Base-by-base conservation (phyloP, 2,113 vertebrate genomes). In the Gadus chalcogrammus region DNA sequence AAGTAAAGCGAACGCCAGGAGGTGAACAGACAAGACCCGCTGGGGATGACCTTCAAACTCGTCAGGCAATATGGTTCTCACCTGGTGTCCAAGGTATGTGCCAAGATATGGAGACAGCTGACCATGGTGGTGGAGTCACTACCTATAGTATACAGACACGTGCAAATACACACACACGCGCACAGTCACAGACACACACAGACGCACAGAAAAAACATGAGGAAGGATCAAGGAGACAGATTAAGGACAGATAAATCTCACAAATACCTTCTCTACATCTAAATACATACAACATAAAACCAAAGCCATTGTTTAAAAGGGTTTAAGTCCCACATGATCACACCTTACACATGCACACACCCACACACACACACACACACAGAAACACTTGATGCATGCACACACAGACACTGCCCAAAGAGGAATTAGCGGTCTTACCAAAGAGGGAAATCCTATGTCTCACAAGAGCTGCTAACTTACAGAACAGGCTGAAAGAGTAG, bases 391-490 rank as follows among this genome's bases (percentile, higher is more conserved):
- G 22, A 38, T 17, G 64, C 64, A 58, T 4, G 67, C 2, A 69
- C 13, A 56, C 22, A 76, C 31, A 71, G 31, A 24, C 4, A 72
- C 64, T 15, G 18, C 61, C 42, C 64, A 61, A 15, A 73, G 24
- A 74, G 17, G 20, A 64, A 20, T 22, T 61, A 28, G 65, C 70
- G 52, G 62, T 71, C 91, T 99, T 95, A 99, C 97, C 97, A 88
- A 99, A 99, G 81, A 99, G 93, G 72, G 97, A 99, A 90, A 99
- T 99, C 91, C 97, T 95, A 92, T 99, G 97, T 93, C 97, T 95
- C 91, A 99, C 97, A 90, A 99, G 96, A 92, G 96, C 95, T 87
- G 96, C 97, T 88, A 99, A 94, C 94, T 99, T 99, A 95, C 95
- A 99, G 93, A 99, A 99, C 31, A 99, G 92, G 92, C 97, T 99